Conservation (phyloP, 2,113 vertebrate species). For the Chionodraco myersi region DNA sequence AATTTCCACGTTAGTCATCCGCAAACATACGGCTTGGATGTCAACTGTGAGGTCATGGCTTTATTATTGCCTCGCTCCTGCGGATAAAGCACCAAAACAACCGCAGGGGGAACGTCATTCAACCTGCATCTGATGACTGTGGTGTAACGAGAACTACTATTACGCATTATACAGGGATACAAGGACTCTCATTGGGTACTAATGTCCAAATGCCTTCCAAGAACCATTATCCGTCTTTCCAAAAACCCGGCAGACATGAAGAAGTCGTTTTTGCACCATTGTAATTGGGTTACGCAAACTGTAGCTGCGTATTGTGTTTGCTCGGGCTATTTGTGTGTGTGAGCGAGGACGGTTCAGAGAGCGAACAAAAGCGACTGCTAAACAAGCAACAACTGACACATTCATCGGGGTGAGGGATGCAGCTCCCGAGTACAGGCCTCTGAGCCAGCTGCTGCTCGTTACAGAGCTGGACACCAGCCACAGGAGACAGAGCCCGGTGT, state of each 20-base stretch:
- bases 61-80: conserved; percentile 28
- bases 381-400: conserved; percentile 80
- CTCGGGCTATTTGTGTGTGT: conserved; percentile 13
- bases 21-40: conserved; percentile 53
- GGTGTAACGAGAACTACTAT: conserved; percentile 56
- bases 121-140: conserved; percentile 45
- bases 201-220: conserved; percentile 40
- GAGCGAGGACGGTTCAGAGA: conserved; percentile 28
- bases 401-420: conserved; percentile 75
- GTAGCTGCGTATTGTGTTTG: conserved; percentile 21
- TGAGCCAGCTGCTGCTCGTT: conserved; percentile 80
- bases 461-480: conserved; percentile 74
- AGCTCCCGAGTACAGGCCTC: conserved; percentile 71
- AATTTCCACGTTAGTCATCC: conserved; percentile 71
- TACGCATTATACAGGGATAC: conserved; percentile 52
- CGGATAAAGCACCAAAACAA: conserved; percentile 52
- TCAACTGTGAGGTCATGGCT: conserved; percentile 43
- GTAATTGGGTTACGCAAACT: conserved; percentile 34
- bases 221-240: conserved; percentile 43
- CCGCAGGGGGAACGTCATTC: conserved; percentile 28
- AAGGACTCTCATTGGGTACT: conserved; percentile 40
- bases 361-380: conserved; percentile 70
- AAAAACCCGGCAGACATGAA: conserved; percentile 25
- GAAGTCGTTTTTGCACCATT: conserved; percentile 32
- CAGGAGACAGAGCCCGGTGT: conserved; percentile 49